phyloP scores from a whole-genome alignment of 1,140 invertebrate genomes.

The Plectrocnemia conspersa region DNA sequence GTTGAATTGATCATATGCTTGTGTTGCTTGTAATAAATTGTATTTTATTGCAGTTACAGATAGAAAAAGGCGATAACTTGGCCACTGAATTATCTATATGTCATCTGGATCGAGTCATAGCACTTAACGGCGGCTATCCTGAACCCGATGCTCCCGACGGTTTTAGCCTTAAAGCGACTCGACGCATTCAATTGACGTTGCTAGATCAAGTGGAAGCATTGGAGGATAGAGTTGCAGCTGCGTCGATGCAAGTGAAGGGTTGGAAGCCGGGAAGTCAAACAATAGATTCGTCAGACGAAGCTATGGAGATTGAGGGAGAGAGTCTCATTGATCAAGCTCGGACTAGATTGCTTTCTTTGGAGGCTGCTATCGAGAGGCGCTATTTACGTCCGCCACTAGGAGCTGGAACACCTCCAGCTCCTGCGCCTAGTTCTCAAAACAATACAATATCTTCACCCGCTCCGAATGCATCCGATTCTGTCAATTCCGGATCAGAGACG shows the following conservation, averaged over 20 bases:
- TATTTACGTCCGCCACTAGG: conserved; percentile 92
- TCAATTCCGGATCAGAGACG: conserved; percentile 3
- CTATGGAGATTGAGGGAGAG: conserved; percentile 50
- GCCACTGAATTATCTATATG: conserved; percentile 53
- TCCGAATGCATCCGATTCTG: background rate
- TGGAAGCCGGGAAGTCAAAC: conserved; percentile 72
- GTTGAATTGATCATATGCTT: background rate
- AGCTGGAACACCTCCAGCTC: conserved; percentile 53
- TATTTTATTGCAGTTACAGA: conserved; percentile 42
- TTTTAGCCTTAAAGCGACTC: conserved; percentile 69
- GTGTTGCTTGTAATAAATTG: background rate
- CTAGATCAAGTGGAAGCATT: conserved; percentile 82
- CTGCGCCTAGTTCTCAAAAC: conserved; percentile 1
- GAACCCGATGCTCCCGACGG: conserved; percentile 56
- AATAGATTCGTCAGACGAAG: conserved; percentile 40
- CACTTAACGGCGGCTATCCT: conserved; percentile 45
- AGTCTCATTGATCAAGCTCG: conserved; percentile 60
- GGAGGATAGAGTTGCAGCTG: conserved; percentile 87
- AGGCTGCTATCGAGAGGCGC: conserved; percentile 84
- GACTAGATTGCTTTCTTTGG: conserved; percentile 74
- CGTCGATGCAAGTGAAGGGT: conserved; percentile 90
- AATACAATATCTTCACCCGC: conserved; percentile 4
- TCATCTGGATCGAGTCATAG: conserved; percentile 47
- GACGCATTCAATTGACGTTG: conserved; percentile 74
- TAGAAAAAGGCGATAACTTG: conserved; percentile 57